phyloP scores from a whole-genome alignment of 2,113 vertebrate species.

The Agapornis roseicollis region DNA sequence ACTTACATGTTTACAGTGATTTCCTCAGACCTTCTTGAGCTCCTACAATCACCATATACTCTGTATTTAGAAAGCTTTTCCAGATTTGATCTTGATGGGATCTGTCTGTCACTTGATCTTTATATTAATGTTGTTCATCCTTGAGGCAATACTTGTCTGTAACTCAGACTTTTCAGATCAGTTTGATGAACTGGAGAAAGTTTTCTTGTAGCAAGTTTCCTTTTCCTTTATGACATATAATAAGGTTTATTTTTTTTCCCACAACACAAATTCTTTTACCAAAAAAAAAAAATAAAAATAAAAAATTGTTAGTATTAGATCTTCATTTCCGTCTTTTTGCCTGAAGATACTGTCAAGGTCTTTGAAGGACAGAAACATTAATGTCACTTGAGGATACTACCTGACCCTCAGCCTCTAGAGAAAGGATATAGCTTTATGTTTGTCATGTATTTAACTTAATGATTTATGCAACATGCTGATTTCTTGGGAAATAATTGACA shows the following conservation, averaged over 20 bases:
- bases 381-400: not conserved
- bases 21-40: not conserved
- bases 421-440: not conserved
- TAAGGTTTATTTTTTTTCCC: not conserved
- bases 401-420: not conserved
- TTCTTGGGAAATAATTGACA: conserved; percentile 23
- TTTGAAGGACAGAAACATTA: conserved; percentile 3
- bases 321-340: not conserved
- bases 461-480: not conserved
- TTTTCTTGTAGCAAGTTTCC: not conserved
- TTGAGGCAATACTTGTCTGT: not conserved
- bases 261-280: not conserved
- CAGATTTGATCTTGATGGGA: not conserved
- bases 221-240: not conserved
- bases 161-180: not conserved
- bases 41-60: not conserved
- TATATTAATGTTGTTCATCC: not conserved
- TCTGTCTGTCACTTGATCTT: conserved; percentile 26
- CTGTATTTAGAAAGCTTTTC: not conserved
- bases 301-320: not conserved
- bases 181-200: not conserved
- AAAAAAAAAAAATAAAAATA: not conserved
- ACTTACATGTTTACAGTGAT: not conserved
- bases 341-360: not conserved
- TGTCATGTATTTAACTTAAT: not conserved